Evolutionary conservation across 2,113 vertebrate genomes (phyloP).

Genomic region (Calonectris borealis): DNA sequence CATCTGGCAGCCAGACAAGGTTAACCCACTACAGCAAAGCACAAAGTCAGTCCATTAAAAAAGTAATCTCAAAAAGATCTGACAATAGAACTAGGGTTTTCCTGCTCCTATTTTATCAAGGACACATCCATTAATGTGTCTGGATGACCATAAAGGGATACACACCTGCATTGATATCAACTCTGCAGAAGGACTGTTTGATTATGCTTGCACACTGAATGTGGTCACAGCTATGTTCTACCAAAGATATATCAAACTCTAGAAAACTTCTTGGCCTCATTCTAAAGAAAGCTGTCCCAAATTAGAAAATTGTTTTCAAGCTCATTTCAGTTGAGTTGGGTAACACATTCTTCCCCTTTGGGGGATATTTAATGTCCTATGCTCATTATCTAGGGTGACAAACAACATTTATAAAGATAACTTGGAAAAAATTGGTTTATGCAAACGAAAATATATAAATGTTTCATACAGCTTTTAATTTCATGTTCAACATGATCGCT

Average conservation of each 20-base stretch:
- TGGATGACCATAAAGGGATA: neutral
- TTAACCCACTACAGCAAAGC: neutral
- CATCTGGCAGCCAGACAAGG: neutral
- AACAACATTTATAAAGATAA: neutral
- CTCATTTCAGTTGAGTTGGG: neutral
- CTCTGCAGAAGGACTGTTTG: neutral
- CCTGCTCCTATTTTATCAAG: neutral
- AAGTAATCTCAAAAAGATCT: neutral
- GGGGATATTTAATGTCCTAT: neutral
- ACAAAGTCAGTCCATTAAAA: neutral
- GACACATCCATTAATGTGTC: neutral
- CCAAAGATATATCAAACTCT: neutral
- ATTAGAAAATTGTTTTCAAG: neutral
- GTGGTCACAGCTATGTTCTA: neutral
- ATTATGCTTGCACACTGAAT: neutral
- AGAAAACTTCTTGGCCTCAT: neutral
- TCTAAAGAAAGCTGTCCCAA: neutral
- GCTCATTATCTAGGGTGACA: neutral
- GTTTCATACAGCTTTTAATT: neutral
- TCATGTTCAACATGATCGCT: neutral
- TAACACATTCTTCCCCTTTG: neutral
- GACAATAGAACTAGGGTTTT: neutral
- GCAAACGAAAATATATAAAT: neutral
- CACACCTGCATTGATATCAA: neutral
- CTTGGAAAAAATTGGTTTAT: neutral